Evolutionary conservation across 92 coral and sea anemone species (phyloP), one percentile per base, ranked within the genome.

Genomic region (Nematostella vectensis): DNA sequence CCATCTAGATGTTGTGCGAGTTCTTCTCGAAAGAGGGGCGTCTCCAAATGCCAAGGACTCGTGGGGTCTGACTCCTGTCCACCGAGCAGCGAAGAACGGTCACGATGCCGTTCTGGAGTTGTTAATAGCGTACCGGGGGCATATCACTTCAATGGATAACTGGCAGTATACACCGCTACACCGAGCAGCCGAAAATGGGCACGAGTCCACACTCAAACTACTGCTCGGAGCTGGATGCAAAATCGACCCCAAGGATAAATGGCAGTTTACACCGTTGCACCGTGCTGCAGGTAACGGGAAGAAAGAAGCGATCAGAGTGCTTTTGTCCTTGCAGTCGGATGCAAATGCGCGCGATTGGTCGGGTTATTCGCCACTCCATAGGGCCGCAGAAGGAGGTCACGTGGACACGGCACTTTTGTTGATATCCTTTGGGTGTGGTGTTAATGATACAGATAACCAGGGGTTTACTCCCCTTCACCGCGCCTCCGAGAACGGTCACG

Each of bases 281-380:
- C 86, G 94, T 15, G 72, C 79, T 38, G 76, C 87, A 12, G 57
- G 82, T 27, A 79, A 69, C 31, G 94, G 94, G 23, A 79, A 74
- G 45, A 70, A 68, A 29, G 77, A 56, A 13, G 54, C 74, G 8
- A 54, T 68, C 0, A 68, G 69, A 33, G 25, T 65, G 10, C 57
- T 83, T 33, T 51, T 83, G 11, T 21, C 64, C 31, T 54, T 65
- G 37, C 62, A 58, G 11, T 59, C 70, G 18, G 58, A 54, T 18
- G 67, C 70, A 2, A 64, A 43, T 13, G 77, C 63, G 0, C 26
- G 45, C 16, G 94, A 83, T 37, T 47, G 24, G 13, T 65, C 67
- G 69, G 94, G 94, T 17, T 83, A 78, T 60, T 78, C 86, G 0
- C 72, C 94, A 11, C 76, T 83, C 6, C 94, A 83, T 57, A 68